A percentile compares a stretch with the other conserved stretches of the same genome.
phyloP scores from a whole-genome alignment of 1,140 invertebrate genomes.

The Leptopilina boulardi region DNA sequence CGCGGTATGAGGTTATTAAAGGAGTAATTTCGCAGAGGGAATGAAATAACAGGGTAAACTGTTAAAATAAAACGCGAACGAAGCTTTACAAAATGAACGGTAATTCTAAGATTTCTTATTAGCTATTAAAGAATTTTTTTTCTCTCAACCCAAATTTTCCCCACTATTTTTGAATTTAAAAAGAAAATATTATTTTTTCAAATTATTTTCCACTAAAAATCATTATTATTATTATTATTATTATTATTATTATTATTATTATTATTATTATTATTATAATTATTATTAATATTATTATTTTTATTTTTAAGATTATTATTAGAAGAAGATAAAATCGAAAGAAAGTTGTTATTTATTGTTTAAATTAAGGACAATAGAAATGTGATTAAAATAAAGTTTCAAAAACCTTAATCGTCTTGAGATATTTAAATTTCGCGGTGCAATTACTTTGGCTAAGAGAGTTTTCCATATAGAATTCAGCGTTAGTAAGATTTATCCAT shows the following conservation, averaged over 20 bases:
- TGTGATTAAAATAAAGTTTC: neutral
- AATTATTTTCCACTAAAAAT: no score
- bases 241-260: no score
- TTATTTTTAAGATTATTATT: no score
- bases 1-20: conserved; percentile 38
- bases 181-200: no score
- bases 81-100: neutral
- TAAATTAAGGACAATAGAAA: neutral
- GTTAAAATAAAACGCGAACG: conserved; percentile 5
- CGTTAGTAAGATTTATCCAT: conserved; percentile 36
- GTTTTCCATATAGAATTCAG: conserved; percentile 26
- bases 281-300: no score
- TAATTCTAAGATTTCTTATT: conserved; percentile 4
- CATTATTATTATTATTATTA: no score
- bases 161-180: no score
- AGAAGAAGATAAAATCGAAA: neutral
- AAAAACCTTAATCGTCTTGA: neutral
- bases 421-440: conserved; percentile 10
- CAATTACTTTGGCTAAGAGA: conserved; percentile 12
- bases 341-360: neutral
- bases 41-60: conserved; percentile 17
- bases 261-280: no score
- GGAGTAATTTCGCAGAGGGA: conserved; percentile 28
- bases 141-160: no score
- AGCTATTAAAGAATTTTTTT: neutral